phyloP scores from a whole-genome alignment of 2,113 vertebrate genomes.

The Tamias sibiricus region DNA sequence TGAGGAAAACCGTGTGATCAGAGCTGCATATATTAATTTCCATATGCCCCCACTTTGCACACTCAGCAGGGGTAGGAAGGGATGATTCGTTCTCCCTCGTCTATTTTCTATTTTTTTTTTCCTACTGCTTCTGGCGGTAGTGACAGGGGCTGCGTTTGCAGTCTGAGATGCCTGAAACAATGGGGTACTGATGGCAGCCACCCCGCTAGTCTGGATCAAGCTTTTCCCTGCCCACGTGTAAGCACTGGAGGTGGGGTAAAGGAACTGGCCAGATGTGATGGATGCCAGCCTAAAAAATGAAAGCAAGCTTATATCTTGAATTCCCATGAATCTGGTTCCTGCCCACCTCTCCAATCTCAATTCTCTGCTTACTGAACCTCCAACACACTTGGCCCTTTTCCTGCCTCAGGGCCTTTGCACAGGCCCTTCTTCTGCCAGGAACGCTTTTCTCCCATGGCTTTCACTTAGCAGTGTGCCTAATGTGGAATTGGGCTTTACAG shows the following conservation, averaged over 20 bases:
- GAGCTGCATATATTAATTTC: conserved; percentile 79
- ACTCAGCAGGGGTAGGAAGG: conserved; percentile 70
- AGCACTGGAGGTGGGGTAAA: background rate
- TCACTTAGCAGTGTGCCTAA: background rate
- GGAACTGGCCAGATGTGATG: background rate
- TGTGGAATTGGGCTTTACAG: background rate
- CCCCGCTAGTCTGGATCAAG: background rate
- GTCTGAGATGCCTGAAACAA: conserved; percentile 46
- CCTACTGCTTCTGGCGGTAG: conserved; percentile 29
- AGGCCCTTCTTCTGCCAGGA: background rate
- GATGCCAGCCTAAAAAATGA: background rate
- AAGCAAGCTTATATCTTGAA: background rate
- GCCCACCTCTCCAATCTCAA: background rate
- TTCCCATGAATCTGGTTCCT: background rate
- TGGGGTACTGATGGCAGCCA: background rate
- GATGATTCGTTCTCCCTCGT: conserved; percentile 9
- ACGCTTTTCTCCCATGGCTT: background rate
- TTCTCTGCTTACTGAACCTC: background rate
- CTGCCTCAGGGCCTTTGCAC: conserved; percentile 35
- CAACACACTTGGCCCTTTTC: background rate
- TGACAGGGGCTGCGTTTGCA: background rate
- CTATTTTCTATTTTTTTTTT: background rate
- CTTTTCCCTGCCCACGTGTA: background rate
- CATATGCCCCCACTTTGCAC: conserved; percentile 73
- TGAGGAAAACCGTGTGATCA: conserved; percentile 49